Percentiles rank a stretch among this genome's conserved stretches.
Evolutionary conservation across 2,797 vertebrate genomes (phyloP).

Genomic region (Xerus rutilus): DNA sequence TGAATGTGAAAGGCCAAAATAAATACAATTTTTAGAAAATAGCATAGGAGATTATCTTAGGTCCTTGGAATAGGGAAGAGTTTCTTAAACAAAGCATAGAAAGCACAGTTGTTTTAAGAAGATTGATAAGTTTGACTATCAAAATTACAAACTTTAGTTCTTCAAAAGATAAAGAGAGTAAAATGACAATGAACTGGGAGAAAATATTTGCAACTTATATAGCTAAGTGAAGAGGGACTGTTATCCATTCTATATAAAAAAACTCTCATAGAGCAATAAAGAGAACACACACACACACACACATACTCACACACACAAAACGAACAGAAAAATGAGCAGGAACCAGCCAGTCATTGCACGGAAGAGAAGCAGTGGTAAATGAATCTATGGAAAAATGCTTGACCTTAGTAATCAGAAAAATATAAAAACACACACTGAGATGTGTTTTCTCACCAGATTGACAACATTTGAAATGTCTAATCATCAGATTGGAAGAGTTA

Average conservation of each 20-base stretch:
- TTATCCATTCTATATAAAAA: not conserved
- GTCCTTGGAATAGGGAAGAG: not conserved
- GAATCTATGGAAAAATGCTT: not conserved
- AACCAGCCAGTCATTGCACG: not conserved
- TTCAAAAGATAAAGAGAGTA: not conserved
- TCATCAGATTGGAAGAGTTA: not conserved
- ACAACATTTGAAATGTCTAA: not conserved
- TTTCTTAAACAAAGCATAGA: conserved; percentile 22
- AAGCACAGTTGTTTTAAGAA: not conserved
- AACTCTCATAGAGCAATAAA: not conserved
- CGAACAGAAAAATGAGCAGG: not conserved
- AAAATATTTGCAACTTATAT: conserved; percentile 1
- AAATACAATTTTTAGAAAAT: conserved; percentile 36
- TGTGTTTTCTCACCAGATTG: not conserved
- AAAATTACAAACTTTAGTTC: not conserved
- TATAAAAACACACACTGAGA: not conserved
- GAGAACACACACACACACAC: not conserved
- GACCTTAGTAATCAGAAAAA: not conserved
- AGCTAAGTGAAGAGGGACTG: not conserved
- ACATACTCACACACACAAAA: not conserved
- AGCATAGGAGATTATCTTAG: not conserved
- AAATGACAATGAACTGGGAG: conserved; percentile 26
- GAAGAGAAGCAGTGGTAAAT: not conserved
- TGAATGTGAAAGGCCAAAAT: not conserved
- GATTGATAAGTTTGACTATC: not conserved